Base-by-base conservation (phyloP, 1,140 invertebrate genomes). In the Rhynchophorus ferrugineus region DNA sequence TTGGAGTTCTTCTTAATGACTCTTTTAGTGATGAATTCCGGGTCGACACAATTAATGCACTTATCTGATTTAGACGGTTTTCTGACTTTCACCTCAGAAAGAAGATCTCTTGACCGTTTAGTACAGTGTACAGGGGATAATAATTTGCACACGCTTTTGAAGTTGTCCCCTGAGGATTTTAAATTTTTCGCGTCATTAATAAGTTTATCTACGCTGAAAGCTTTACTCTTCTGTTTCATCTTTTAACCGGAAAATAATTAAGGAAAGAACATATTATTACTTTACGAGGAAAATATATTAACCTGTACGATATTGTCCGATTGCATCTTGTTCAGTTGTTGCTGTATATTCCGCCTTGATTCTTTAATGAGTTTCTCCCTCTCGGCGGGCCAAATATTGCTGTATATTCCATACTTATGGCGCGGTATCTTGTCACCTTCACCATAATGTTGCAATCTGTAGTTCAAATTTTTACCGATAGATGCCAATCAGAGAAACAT, bases 371-470 rank as follows among this genome's bases (percentile, higher is more conserved):
- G 47, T 35, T 57, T 61, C 35, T 60, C 54, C 35, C 66, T 39
- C 51, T 67, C 61, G 6, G 49, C 57, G 1, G 70, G 67, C 58
- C 65, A 59, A 21, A 66, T 59, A 5, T 61, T 58, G 21, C 61
- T 64, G 35, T 76, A 75, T 24, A 76, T 73, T 11, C 74, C 74
- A 19, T 64, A 60, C 52, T 69, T 69, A 39, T 74, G 72, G 20
- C 64, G 62, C 2, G 69, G 55, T 21, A 74, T 67, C 22, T 64
- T 61, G 45, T 71, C 64, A 0, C 55, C 58, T 29, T 73, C 62
- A 2, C 68, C 68, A 48, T 67, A 69, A 53, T 69, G 59, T 21
- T 69, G 60, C n/a, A 64, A 24, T 46, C 71, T 71, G 37, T 36
- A 49, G 48, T 35, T 8, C 21, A 19, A 43, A 5, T 19, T 11